These are phyloP conservation scores for Oplegnathus fasciatus DNA, from an alignment of 2,113 vertebrate genomes.

Conservation along the genomic window DNA sequence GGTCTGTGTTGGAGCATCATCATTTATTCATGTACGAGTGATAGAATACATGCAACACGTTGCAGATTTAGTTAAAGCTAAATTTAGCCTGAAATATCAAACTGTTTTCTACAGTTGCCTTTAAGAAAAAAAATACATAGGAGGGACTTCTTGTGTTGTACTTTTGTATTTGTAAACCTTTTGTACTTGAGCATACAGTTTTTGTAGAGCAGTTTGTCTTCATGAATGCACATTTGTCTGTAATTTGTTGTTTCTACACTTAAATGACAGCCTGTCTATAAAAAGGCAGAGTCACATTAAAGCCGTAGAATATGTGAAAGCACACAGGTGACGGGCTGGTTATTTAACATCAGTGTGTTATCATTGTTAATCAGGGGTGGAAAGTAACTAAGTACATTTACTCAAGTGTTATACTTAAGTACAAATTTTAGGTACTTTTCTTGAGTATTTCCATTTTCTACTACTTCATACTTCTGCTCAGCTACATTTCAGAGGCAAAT, in stretches of 20 bases:
- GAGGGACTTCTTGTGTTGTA: constrained; percentile 12
- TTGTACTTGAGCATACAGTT: constrained; percentile 28
- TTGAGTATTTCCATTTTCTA: too few species aligned
- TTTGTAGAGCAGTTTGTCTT: constrained; percentile 27
- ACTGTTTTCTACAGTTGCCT: constrained; percentile 22
- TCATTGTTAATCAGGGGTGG: background rate
- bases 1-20: too few species aligned
- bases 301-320: background rate
- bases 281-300: constrained; percentile 35
- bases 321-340: background rate
- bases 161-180: constrained; percentile 34
- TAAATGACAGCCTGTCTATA: constrained; percentile 4
- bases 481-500: too few species aligned
- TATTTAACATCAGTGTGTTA: background rate
- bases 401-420: too few species aligned
- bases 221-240: constrained; percentile 14
- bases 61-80: background rate
- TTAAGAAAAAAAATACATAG: background rate
- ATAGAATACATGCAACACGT: background rate
- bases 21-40: background rate
- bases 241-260: constrained; percentile 9
- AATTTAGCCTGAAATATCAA: background rate
- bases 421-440: too few species aligned
- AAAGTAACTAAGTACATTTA: too few species aligned
- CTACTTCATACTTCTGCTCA: too few species aligned